phyloP scores from a whole-genome alignment of 2,113 vertebrate genomes.

The Chlorodrepanis virens region DNA sequence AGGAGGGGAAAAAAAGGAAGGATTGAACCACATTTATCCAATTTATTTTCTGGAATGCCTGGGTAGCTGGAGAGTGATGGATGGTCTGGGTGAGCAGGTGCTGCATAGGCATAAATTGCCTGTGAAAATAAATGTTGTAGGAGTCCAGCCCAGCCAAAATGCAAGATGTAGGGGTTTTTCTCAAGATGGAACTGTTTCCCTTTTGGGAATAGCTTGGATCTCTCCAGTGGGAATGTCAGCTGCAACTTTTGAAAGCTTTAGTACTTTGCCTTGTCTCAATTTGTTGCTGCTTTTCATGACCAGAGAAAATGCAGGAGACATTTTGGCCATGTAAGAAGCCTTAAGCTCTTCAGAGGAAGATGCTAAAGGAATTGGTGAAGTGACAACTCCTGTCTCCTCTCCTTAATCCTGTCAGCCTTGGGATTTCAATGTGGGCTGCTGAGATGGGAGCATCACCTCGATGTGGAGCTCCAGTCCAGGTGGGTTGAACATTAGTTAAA shows the following conservation, averaged over 20 bases:
- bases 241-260: not conserved
- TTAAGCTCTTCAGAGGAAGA: not conserved
- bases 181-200: not conserved
- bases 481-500: not conserved
- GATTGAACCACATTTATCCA: not conserved
- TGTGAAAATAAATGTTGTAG: not conserved
- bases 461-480: not conserved
- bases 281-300: not conserved
- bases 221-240: not conserved
- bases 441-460: not conserved
- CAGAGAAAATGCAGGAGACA: not conserved
- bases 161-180: not conserved
- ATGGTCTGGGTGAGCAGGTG: not conserved
- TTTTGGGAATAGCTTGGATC: not conserved
- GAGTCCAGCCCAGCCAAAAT: not conserved
- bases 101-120: not conserved
- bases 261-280: not conserved
- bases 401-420: not conserved
- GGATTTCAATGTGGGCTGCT: not conserved
- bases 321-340: not conserved
- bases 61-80: not conserved
- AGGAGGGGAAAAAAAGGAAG: not conserved
- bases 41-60: not conserved
- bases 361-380: not conserved
- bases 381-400: not conserved